Evolutionary conservation across 2,797 vertebrate genomes (phyloP).

Genomic region (Pangasius djambal): DNA sequence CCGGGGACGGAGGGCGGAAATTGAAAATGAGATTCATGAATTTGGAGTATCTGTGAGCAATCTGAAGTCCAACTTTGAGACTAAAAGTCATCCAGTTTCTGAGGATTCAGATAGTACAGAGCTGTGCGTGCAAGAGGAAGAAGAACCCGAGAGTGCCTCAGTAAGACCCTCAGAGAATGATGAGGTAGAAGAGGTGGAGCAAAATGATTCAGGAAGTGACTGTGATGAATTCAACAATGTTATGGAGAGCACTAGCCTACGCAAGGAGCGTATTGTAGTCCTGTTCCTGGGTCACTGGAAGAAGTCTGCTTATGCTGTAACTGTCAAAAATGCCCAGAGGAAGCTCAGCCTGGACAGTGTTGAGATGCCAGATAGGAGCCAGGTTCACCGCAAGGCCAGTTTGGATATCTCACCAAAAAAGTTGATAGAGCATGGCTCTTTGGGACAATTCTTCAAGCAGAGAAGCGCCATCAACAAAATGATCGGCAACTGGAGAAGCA

Average conservation of each 20-base stretch:
- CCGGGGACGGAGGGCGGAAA: slow-evolving; percentile 72
- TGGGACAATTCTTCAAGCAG: slow-evolving; percentile 86
- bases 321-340: slow-evolving; percentile 72
- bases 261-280: slow-evolving; percentile 90
- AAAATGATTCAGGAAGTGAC: slow-evolving; percentile 77
- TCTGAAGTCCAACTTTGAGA: slow-evolving; percentile 88
- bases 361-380: slow-evolving; percentile 31
- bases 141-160: slow-evolving; percentile 1
- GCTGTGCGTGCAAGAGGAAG: slow-evolving; percentile 24
- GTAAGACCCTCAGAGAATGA: slow-evolving; percentile 42
- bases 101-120: slow-evolving; percentile 49
- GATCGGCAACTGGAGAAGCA: slow-evolving; percentile 84
- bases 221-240: slow-evolving; percentile 70
- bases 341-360: slow-evolving; percentile 66
- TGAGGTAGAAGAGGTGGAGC: slow-evolving; percentile 64
- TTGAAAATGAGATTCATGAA: slow-evolving; percentile 86
- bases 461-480: slow-evolving; percentile 83
- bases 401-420: slow-evolving; percentile 60
- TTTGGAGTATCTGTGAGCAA: slow-evolving; percentile 88
- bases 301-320: slow-evolving; percentile 80
- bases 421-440: slow-evolving; percentile 70
- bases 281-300: slow-evolving; percentile 96
- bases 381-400: slow-evolving; percentile 28
- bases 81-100: slow-evolving; percentile 57
- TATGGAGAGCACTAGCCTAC: slow-evolving; percentile 78